Conservation (phyloP, 2,797 vertebrate species). For the Glossophaga mutica region DNA sequence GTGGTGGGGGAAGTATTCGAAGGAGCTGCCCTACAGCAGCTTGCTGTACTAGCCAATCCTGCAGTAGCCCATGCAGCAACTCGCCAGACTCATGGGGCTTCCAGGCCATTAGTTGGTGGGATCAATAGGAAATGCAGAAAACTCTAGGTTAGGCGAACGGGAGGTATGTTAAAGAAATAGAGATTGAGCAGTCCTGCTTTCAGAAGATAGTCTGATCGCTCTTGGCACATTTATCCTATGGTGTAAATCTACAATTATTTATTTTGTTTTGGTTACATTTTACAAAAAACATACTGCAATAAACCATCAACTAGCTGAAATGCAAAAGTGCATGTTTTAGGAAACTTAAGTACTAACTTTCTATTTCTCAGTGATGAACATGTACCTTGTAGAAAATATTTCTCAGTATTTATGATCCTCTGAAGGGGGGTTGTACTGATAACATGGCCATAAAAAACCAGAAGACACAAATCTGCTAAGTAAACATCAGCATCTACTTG, state of each 20-base stretch:
- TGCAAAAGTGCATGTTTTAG: not conserved
- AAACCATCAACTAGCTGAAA: not conserved
- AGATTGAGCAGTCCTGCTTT: not conserved
- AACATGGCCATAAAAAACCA: not conserved
- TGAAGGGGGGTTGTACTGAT: not conserved
- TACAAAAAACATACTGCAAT: not conserved
- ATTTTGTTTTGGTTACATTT: not conserved
- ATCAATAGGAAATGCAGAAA: not conserved
- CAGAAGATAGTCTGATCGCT: not conserved
- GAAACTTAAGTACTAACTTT: conserved; percentile 2
- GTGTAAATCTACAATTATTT: not conserved
- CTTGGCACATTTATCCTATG: not conserved
- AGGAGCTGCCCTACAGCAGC: not conserved
- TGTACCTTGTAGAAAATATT: not conserved
- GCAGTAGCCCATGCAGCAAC: not conserved
- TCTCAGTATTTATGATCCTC: conserved; percentile 9
- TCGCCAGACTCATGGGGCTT: not conserved
- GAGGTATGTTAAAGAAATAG: not conserved
- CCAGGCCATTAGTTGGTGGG: not conserved
- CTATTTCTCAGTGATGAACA: conserved; percentile 14
- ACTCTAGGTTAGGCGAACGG: not conserved
- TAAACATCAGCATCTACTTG: not conserved
- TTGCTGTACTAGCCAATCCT: not conserved
- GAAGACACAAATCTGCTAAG: not conserved
- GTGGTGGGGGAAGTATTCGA: not conserved